Evolutionary conservation across 2,113 vertebrate genomes (phyloP).

Genomic region (Peromyscus polionotus): DNA sequence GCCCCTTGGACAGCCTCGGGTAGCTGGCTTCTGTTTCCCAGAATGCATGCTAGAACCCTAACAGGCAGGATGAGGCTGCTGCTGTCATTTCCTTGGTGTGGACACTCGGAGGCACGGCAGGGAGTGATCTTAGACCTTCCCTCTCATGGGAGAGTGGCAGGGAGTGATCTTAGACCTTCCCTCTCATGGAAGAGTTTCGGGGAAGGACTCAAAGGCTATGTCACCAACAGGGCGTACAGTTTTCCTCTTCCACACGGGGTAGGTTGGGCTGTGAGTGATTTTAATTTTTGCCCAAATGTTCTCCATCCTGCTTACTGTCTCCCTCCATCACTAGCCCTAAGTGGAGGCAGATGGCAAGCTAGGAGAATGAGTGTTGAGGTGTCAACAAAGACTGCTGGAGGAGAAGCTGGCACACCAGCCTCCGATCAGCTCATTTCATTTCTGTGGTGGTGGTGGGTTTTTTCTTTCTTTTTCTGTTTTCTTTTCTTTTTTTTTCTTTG

Average conservation of each 20-base stretch:
- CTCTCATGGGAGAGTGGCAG: too few species aligned
- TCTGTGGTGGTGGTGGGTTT: neutral
- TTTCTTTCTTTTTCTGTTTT: neutral
- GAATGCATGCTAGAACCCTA: neutral
- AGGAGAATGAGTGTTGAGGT: neutral
- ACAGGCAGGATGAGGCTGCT: neutral
- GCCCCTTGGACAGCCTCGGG: neutral
- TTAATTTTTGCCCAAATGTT: neutral
- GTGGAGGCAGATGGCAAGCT: neutral
- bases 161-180: neutral
- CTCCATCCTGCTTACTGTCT: neutral
- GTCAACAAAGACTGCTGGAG: neutral
- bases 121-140: neutral
- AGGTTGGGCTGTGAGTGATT: neutral
- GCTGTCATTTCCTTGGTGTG: neutral
- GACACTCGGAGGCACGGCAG: neutral
- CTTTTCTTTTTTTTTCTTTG: too few species aligned
- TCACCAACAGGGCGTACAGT: neutral
- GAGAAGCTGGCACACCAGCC: too few species aligned
- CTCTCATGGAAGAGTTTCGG: neutral
- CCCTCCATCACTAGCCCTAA: too few species aligned
- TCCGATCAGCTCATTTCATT: neutral
- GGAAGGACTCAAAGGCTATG: neutral
- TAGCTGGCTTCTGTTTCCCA: neutral
- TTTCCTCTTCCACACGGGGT: neutral